Base-by-base conservation (phyloP, 2,888 invertebrate species). In the Leucozona laternaria region DNA sequence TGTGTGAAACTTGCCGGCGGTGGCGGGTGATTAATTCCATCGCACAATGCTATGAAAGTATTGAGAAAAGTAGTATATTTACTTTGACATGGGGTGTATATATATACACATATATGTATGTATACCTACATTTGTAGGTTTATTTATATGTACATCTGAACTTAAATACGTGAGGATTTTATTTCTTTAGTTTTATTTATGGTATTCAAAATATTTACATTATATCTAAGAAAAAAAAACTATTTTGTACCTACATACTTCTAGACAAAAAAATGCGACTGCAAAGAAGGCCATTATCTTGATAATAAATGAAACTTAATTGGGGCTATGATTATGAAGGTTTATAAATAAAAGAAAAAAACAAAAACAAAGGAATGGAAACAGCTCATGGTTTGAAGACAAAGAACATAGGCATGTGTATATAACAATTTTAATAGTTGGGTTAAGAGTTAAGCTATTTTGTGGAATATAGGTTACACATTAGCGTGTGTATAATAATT, bases 231-330 rank as follows among this genome's bases (percentile, higher is more conserved):
- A 25, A 43, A 40, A 10, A n/a, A 25, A 25, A 25, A 25, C 15
- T n/a, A 8, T 31, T 31, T 17, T 57, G 28, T 28, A 28, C 6
- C 25, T 25, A 25, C 25, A 17, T 31, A 31, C n/a, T 31, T n/a
- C 7, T 31, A 31, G 8, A 1, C 1, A 2, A 17, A 37, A 40
- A 60, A 62, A 62, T 60, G 37, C 37, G 25, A 43, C 22, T 62
- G n/a, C 37, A 62, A n/a, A 60, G 60, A 60, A 62, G 62, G 62
- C 28, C 62, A 62, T 25, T 43, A 37, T 40, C 25, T 60, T n/a
- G n/a, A 43, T n/a, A 60, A 28, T 55, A 55, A 28, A 17, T 62
- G n/a, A 40, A 4, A 28, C 17, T 43, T 62, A 62, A 45, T 45
- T 62, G 17, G 43, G 43, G 4, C 28, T 62, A 28, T n/a, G 50